phyloP scores from a whole-genome alignment of 2,113 vertebrate genomes.

The Lathamus discolor region DNA sequence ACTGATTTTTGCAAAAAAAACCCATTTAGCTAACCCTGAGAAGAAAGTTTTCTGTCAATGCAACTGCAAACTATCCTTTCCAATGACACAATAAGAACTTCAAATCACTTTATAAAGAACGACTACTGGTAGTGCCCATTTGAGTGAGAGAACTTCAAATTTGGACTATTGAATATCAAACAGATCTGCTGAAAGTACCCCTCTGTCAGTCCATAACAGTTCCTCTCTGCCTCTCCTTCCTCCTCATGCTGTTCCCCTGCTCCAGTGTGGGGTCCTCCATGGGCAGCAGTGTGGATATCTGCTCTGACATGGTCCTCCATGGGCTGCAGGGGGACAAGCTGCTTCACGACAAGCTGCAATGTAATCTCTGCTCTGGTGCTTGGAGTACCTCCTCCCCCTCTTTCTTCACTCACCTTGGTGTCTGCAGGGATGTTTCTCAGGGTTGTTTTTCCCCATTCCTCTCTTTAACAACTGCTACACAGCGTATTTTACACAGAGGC shows the following conservation, averaged over 20 bases:
- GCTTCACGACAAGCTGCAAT: background rate
- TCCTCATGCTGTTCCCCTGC: background rate
- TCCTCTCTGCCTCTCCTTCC: background rate
- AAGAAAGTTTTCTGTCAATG: background rate
- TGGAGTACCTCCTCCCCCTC: background rate
- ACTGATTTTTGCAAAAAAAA: background rate
- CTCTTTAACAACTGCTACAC: background rate
- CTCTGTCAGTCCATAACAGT: background rate
- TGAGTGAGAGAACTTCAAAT: background rate
- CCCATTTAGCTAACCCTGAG: background rate
- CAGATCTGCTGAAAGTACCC: background rate
- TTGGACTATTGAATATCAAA: background rate
- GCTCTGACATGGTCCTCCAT: background rate
- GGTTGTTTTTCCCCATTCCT: background rate
- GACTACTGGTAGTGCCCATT: background rate
- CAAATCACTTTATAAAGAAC: background rate
- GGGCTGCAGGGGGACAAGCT: background rate
- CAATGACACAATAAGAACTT: background rate
- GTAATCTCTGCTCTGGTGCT: background rate
- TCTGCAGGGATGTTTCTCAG: background rate
- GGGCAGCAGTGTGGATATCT: background rate
- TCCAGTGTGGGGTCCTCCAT: background rate
- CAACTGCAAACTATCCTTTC: background rate
- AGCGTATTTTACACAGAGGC: background rate
- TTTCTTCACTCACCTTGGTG: background rate